Evolutionary conservation across 2,113 vertebrate species (phyloP).

Genomic region (Excalfactoria chinensis): DNA sequence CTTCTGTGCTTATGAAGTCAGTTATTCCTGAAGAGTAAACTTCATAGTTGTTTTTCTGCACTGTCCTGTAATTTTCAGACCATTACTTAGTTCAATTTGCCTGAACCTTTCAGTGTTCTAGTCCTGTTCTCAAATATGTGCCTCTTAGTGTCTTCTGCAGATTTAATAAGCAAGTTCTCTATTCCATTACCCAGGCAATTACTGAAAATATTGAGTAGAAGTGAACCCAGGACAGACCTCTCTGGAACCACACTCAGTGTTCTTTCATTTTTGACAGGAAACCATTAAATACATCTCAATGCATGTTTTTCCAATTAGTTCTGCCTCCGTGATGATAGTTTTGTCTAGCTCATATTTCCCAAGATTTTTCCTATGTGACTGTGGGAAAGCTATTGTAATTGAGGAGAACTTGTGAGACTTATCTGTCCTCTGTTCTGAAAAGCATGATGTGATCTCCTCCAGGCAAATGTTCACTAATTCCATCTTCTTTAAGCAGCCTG

Average conservation of each 20-base stretch:
- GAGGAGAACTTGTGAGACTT: not conserved
- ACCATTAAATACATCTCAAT: constrained; percentile 36
- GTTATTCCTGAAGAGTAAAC: constrained; percentile 13
- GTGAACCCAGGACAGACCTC: constrained; percentile 40
- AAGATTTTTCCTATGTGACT: not conserved
- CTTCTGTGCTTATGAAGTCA: not conserved
- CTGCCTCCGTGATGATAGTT: not conserved
- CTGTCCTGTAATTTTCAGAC: not conserved
- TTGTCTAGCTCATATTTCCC: not conserved
- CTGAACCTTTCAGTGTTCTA: constrained; percentile 14
- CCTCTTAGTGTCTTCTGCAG: constrained; percentile 33
- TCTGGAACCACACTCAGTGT: constrained; percentile 29
- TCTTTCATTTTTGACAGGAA: constrained; percentile 54
- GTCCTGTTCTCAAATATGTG: not conserved
- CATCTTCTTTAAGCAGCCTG: not conserved
- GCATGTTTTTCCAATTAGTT: constrained; percentile 39
- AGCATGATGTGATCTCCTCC: not conserved
- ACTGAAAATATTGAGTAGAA: constrained; percentile 48
- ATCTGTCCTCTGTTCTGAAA: not conserved
- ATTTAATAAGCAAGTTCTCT: constrained; percentile 62
- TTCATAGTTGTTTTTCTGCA: not conserved
- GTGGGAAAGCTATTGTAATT: not conserved
- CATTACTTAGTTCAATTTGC: not conserved
- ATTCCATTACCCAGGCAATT: constrained; percentile 58
- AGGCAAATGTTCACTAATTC: not conserved